A percentile compares a stretch with the other conserved stretches of the same genome.
phyloP scores from a whole-genome alignment of 2,888 invertebrate genomes.

The Monopis laevigella region DNA sequence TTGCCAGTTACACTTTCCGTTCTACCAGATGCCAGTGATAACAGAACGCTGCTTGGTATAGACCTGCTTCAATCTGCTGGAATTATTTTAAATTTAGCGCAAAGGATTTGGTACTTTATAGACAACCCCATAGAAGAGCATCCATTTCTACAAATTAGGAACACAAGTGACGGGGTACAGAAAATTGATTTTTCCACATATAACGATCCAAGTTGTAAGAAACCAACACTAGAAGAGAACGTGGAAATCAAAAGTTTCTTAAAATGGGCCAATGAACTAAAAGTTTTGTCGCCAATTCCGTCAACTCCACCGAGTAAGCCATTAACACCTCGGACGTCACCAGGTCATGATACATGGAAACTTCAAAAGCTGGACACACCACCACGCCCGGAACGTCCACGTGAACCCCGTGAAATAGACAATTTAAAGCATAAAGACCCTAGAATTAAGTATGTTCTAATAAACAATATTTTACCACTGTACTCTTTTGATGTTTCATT shows the following conservation, averaged over 20 bases:
- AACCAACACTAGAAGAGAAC: background rate
- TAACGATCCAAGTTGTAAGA: background rate
- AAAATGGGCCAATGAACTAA: background rate
- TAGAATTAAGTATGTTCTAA: no score
- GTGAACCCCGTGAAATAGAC: no score
- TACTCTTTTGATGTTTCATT: no score
- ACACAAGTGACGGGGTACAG: background rate
- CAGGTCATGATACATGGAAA: background rate
- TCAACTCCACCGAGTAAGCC: background rate
- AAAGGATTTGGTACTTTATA: background rate
- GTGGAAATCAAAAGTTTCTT: background rate
- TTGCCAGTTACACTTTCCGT: no score
- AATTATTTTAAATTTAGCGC: no score
- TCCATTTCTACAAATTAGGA: background rate
- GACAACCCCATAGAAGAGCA: background rate
- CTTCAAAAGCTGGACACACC: background rate
- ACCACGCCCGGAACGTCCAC: background rate
- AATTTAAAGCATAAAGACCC: no score
- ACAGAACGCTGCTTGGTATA: background rate
- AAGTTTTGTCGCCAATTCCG: background rate
- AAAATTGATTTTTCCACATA: background rate
- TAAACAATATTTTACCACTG: no score
- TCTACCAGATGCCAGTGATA: background rate
- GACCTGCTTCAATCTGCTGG: no score
- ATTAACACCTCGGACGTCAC: no score